Percentiles rank a stretch among this genome's conserved stretches.
phyloP scores from a whole-genome alignment of 1,140 invertebrate species.

The Lordiphosa clarofinis region DNA sequence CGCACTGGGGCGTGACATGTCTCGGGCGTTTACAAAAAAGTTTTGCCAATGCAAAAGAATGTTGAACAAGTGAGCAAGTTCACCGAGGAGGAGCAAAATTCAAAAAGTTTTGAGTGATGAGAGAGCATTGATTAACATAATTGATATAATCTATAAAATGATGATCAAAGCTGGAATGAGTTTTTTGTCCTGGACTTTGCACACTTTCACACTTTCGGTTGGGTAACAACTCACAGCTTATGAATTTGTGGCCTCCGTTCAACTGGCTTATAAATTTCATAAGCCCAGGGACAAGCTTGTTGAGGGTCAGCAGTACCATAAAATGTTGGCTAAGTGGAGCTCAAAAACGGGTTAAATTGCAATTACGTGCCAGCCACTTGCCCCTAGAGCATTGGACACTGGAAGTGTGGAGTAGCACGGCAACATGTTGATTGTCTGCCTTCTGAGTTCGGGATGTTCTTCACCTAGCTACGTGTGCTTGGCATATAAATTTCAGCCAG shows the following conservation, averaged over 20 bases:
- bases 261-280: constrained; percentile 21
- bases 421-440: constrained; percentile 31
- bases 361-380: constrained; percentile 38
- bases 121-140: too few relatives aligned
- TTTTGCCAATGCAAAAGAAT: constrained; percentile 37
- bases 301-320: constrained; percentile 2
- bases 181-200: neutral
- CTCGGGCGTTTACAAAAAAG: constrained; percentile 27
- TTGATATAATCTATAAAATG: too few relatives aligned
- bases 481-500: constrained; percentile 22
- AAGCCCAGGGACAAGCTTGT: neutral
- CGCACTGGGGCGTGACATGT: constrained; percentile 41
- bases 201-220: constrained; percentile 4
- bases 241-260: constrained; percentile 21
- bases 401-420: neutral
- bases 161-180: too few relatives aligned
- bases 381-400: constrained; percentile 23
- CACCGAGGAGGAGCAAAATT: constrained; percentile 22
- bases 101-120: neutral
- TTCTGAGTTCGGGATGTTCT: constrained; percentile 6
- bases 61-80: constrained; percentile 22
- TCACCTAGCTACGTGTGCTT: constrained; percentile 8
- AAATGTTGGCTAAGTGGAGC: constrained; percentile 11
- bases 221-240: constrained; percentile 1
- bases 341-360: constrained; percentile 28